Conservation (phyloP, 2,888 invertebrate species). For the Diachrysia chrysitis region DNA sequence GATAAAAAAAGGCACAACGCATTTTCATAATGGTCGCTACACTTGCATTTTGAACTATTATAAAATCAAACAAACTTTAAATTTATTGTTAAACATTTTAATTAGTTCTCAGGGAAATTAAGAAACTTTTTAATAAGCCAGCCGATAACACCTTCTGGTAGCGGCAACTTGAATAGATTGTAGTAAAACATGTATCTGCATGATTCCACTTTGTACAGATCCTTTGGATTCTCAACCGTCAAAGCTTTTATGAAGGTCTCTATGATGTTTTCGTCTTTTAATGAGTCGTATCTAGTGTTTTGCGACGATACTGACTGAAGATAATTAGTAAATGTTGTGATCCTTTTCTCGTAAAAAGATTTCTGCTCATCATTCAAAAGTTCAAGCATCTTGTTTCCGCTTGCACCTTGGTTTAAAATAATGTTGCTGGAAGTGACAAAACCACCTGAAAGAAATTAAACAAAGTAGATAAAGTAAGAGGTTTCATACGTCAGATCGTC, state of each 20-base stretch:
- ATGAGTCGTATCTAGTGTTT: conserved; percentile 80
- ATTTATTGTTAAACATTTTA: conserved; percentile 30
- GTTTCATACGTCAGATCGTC: no score
- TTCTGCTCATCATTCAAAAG: conserved; percentile 90
- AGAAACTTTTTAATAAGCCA: conserved; percentile 91
- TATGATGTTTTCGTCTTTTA: conserved; percentile 89
- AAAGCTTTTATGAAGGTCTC: conserved; percentile 91
- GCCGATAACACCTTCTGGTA: conserved; percentile 89
- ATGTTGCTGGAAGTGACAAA: conserved; percentile 92
- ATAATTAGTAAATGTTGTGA: conserved; percentile 90
- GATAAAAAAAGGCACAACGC: no score
- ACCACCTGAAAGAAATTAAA: conserved; percentile 87
- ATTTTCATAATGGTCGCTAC: no score
- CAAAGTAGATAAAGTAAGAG: background rate
- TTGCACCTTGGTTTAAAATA: conserved; percentile 89
- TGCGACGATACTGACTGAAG: conserved; percentile 81
- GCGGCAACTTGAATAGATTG: conserved; percentile 89
- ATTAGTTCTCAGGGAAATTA: conserved; percentile 86
- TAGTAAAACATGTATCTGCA: conserved; percentile 92
- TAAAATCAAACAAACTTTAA: background rate
- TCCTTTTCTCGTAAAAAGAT: conserved; percentile 91
- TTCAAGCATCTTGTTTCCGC: conserved; percentile 91
- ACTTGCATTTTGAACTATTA: no score
- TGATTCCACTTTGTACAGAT: conserved; percentile 92
- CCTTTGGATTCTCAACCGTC: conserved; percentile 88